Percentiles rank a stretch among this genome's conserved stretches.
phyloP scores from a whole-genome alignment of 2,113 vertebrate genomes.

The Globicephala melas region DNA sequence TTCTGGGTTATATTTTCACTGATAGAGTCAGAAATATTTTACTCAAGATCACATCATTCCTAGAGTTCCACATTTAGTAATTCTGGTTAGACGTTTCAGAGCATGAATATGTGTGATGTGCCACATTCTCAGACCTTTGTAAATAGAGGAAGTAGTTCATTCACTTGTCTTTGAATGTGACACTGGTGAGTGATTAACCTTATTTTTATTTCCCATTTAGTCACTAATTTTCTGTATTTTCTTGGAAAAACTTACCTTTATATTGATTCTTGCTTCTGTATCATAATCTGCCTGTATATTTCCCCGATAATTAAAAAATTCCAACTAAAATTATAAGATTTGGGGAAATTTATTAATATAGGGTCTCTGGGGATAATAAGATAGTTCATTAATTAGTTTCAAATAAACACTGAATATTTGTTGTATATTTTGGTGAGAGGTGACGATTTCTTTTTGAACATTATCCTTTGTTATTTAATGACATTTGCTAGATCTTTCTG shows the following conservation, averaged over 20 bases:
- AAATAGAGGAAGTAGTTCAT: neutral
- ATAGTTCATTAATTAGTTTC: neutral
- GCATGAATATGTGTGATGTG: neutral
- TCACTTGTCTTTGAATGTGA: neutral
- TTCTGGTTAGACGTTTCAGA: conserved; percentile 16
- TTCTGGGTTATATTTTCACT: neutral
- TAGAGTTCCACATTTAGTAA: neutral
- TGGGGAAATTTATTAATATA: neutral
- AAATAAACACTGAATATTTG: neutral
- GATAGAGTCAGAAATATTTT: conserved; percentile 16
- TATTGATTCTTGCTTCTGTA: neutral
- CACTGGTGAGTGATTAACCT: neutral
- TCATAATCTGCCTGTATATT: neutral
- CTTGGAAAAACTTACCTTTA: neutral
- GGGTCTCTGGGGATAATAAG: neutral
- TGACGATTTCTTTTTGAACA: neutral
- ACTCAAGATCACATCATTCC: neutral
- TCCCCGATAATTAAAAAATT: neutral
- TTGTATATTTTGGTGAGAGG: neutral
- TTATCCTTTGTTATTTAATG: neutral
- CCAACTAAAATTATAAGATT: neutral
- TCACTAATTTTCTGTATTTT: neutral
- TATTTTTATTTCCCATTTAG: conserved; percentile 17
- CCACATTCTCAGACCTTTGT: neutral
- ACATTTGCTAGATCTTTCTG: neutral